phyloP scores from a whole-genome alignment of 2,113 vertebrate species.

The Austrofundulus limnaeus region DNA sequence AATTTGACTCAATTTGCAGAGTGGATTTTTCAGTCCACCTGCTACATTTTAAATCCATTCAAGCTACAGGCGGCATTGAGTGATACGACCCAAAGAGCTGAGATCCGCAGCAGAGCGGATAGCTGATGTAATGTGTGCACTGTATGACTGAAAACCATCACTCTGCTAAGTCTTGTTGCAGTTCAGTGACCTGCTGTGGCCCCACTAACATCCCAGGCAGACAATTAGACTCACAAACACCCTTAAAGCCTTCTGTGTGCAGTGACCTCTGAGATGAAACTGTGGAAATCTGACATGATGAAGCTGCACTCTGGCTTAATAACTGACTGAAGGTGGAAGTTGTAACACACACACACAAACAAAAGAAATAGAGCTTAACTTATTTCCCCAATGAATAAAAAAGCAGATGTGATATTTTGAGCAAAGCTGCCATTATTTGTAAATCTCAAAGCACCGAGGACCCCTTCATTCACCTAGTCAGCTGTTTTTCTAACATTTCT shows the following conservation, averaged over 20 bases:
- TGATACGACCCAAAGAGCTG: slow-evolving; percentile 2
- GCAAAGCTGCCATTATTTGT: slow-evolving; percentile 14
- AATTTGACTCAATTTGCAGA: slow-evolving; percentile 10
- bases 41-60: slow-evolving; percentile 28
- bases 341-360: slow-evolving; percentile 8
- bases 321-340: slow-evolving; percentile 4
- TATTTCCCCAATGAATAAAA: too few species aligned
- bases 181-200: slow-evolving; percentile 21
- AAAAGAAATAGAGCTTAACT: slow-evolving; percentile 15
- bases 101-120: slow-evolving; percentile 12
- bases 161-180: background rate
- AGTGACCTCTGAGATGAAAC: slow-evolving; percentile 12
- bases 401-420: background rate
- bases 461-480: too few species aligned
- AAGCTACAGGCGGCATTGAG: background rate
- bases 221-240: slow-evolving; percentile 7
- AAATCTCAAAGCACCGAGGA: slow-evolving; percentile 8
- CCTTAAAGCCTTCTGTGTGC: slow-evolving; percentile 12
- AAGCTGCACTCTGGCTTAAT: slow-evolving; percentile 41
- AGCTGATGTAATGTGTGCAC: background rate
- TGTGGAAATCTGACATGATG: slow-evolving; percentile 14
- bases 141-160: slow-evolving; percentile 3
- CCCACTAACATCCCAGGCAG: slow-evolving; percentile 5
- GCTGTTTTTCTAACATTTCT: too few species aligned
- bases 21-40: slow-evolving; percentile 11